These are phyloP conservation scores for Hippoglossus stenolepis DNA, from an alignment of 2,113 vertebrate genomes.

Conservation along the genomic window DNA sequence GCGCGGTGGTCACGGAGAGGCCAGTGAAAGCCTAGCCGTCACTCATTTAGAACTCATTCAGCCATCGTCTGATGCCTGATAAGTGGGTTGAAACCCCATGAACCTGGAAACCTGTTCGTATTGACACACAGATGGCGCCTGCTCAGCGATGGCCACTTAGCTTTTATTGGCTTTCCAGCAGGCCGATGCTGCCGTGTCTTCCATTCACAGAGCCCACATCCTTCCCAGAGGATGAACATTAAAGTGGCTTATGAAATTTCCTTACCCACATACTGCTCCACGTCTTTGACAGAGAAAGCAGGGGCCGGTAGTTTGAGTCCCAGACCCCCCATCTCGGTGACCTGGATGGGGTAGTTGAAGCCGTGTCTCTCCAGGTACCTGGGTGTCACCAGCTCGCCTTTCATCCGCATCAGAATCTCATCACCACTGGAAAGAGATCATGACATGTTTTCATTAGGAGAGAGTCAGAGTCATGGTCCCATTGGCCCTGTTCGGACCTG, in stretches of 20 bases:
- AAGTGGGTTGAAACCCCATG: conserved; percentile 72
- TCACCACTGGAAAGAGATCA: conserved; percentile 85
- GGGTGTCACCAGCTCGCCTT: conserved; percentile 92
- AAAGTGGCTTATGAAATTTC: not conserved
- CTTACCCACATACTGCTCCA: conserved; percentile 98
- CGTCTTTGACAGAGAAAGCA: conserved; percentile 92
- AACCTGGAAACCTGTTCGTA: conserved; percentile 67
- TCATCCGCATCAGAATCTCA: conserved; percentile 92
- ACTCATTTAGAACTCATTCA: conserved; percentile 64
- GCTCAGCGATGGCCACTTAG: conserved; percentile 52
- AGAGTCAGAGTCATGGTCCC: too few species aligned
- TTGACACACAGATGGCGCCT: conserved; percentile 70
- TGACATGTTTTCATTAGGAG: not conserved
- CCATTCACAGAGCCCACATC: conserved; percentile 11
- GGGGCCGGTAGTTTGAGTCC: conserved; percentile 92
- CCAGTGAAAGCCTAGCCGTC: conserved; percentile 68
- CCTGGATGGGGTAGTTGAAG: conserved; percentile 91
- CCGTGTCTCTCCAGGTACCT: conserved; percentile 94
- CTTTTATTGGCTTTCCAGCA: conserved; percentile 56
- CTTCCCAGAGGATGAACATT: conserved; percentile 30
- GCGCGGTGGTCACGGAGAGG: conserved; percentile 55
- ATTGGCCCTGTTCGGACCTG: too few species aligned
- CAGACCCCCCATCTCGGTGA: conserved; percentile 92
- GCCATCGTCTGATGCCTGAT: conserved; percentile 67
- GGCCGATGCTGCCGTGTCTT: not conserved